Percentiles rank a stretch among this genome's conserved stretches.
phyloP scores from a whole-genome alignment of 2,888 invertebrate species.

The Drosophila mimica region DNA sequence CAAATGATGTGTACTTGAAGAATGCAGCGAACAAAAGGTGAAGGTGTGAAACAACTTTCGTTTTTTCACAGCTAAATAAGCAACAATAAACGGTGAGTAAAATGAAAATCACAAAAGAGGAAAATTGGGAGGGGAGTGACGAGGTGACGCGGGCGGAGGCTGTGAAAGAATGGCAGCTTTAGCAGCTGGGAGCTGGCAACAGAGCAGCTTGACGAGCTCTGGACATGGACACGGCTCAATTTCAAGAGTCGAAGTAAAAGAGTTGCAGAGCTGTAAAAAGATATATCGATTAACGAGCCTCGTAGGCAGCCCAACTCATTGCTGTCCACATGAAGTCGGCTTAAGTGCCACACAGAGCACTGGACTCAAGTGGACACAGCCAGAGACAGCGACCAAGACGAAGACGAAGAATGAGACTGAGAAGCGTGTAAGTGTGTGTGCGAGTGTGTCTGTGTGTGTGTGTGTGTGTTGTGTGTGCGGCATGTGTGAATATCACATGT shows the following conservation, averaged over 20 bases:
- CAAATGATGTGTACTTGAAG: conserved; percentile 21
- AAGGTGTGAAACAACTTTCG: conserved; percentile 76
- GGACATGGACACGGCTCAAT: conserved; percentile 69
- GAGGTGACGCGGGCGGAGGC: conserved; percentile 15
- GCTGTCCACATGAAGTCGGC: conserved; percentile 54
- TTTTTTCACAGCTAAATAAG: conserved; percentile 75
- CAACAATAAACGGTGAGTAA: conserved; percentile 61
- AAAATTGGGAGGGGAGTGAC: conserved; percentile 6
- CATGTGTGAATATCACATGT: conserved; percentile 79
- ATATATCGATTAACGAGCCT: conserved; percentile 74
- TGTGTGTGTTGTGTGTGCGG: conserved; percentile 40
- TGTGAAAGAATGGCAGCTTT: conserved; percentile 43
- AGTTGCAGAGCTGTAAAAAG: conserved; percentile 54
- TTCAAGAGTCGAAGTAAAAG: conserved; percentile 42
- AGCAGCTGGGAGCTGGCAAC: conserved; percentile 30
- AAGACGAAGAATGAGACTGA: background rate
- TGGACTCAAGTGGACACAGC: conserved; percentile 53
- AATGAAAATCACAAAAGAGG: conserved; percentile 49
- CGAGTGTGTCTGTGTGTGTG: conserved; percentile 25
- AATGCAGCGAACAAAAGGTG: background rate
- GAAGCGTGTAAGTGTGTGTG: background rate
- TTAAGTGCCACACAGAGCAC: conserved; percentile 63
- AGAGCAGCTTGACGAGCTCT: conserved; percentile 49
- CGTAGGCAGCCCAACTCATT: conserved; percentile 65
- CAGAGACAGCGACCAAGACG: background rate